phyloP scores from a whole-genome alignment of 2,888 invertebrate genomes.

The Melanargia galathea region DNA sequence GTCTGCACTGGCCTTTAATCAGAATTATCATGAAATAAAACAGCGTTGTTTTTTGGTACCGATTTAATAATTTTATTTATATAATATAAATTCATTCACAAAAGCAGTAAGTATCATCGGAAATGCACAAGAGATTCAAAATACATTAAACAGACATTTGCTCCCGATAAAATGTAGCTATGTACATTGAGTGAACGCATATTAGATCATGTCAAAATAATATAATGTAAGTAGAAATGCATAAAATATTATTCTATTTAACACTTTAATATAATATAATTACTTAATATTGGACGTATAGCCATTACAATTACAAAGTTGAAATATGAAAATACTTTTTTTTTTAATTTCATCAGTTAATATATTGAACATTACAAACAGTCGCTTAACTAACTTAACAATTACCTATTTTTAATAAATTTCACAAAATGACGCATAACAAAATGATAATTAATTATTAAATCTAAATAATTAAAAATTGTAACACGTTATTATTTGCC shows the following conservation, averaged over 20 bases:
- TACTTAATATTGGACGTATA: conserved; percentile 64
- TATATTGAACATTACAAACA: conserved; percentile 60
- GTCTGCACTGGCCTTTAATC: too few relatives aligned
- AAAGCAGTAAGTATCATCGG: conserved; percentile 69
- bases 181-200: conserved; percentile 63
- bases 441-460: conserved; percentile 25
- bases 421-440: conserved; percentile 37
- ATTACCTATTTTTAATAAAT: conserved; percentile 49
- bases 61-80: conserved; percentile 63
- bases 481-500: conserved; percentile 22
- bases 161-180: conserved; percentile 59
- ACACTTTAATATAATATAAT: conserved; percentile 60
- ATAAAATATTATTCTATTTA: conserved; percentile 56
- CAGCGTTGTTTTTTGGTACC: conserved; percentile 50
- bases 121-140: conserved; percentile 80
- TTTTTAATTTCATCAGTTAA: conserved; percentile 46
- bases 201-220: conserved; percentile 55
- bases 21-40: conserved; percentile 41
- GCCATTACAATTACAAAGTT: conserved; percentile 61
- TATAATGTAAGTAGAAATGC: conserved; percentile 58
- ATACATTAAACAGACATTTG: conserved; percentile 65
- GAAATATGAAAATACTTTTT: conserved; percentile 68
- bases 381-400: conserved; percentile 74
- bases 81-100: conserved; percentile 71
- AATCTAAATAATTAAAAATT: conserved; percentile 25